phyloP scores from a whole-genome alignment of 2,888 invertebrate species.

The Archips xylosteana region DNA sequence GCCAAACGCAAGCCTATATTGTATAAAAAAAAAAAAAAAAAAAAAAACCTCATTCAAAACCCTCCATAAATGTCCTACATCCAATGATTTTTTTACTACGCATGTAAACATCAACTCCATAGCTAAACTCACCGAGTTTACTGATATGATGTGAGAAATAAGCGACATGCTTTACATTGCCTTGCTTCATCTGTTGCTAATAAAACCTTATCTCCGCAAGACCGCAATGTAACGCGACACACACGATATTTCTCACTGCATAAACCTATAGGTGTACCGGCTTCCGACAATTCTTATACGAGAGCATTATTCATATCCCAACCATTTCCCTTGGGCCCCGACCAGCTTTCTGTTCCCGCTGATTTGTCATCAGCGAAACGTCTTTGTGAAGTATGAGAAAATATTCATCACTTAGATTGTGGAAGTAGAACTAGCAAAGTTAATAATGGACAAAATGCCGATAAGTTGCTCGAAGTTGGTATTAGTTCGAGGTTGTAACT shows the following conservation, averaged over 20 bases:
- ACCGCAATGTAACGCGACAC: neutral
- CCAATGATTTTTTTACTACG: neutral
- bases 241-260: neutral
- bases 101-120: neutral
- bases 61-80: neutral
- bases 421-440: neutral
- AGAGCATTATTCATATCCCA: slow-evolving; percentile 20
- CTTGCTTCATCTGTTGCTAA: neutral
- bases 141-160: neutral
- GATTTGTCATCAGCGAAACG: slow-evolving; percentile 18
- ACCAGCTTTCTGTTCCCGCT: neutral
- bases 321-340: slow-evolving; percentile 11
- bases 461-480: neutral
- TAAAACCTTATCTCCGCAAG: neutral
- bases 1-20: no score
- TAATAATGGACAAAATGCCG: neutral
- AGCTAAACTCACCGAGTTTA: neutral
- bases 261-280: neutral
- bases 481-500: neutral
- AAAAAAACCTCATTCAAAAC: neutral
- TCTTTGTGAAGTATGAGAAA: slow-evolving; percentile 19
- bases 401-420: slow-evolving; percentile 5
- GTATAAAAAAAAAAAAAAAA: no score
- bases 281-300: neutral
- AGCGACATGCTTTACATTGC: neutral